A percentile compares a stretch with the other conserved stretches of the same genome.
phyloP scores from a whole-genome alignment of 1,140 invertebrate genomes.

The Thaumetopoea pityocampa region DNA sequence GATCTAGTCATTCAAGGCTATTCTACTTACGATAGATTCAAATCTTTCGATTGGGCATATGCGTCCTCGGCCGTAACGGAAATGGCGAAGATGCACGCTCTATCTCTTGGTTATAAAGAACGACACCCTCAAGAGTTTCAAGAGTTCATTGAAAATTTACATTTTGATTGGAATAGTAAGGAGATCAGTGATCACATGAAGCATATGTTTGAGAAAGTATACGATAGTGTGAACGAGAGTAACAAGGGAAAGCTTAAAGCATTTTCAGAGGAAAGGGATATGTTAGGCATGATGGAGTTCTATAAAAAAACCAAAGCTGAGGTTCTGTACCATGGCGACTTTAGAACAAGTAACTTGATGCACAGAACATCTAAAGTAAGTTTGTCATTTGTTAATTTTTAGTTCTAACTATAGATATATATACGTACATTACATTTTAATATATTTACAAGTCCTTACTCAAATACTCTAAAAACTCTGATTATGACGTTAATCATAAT shows the following conservation, averaged over 20 bases:
- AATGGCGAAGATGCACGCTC: slow-evolving; percentile 28
- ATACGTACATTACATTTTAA: no score
- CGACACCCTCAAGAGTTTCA: slow-evolving; percentile 20
- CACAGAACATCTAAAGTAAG: slow-evolving; percentile 11
- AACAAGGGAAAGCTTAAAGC: slow-evolving; percentile 6
- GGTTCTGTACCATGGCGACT: slow-evolving; percentile 23
- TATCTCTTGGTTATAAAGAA: slow-evolving; percentile 22
- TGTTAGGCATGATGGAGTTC: neutral
- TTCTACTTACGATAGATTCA: slow-evolving; percentile 10
- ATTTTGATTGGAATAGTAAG: neutral
- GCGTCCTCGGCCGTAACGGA: slow-evolving; percentile 14
- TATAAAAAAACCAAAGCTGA: neutral
- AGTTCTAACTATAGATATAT: no score
- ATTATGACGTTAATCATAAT: no score
- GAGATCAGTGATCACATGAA: neutral
- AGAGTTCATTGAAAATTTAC: neutral
- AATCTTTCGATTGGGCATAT: slow-evolving; percentile 21
- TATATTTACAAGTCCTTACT: no score
- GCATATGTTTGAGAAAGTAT: neutral
- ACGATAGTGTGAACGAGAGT: neutral
- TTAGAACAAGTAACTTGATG: slow-evolving; percentile 27
- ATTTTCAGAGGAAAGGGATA: neutral
- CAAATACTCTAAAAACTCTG: no score
- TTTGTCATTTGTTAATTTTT: neutral
- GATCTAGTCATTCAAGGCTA: slow-evolving; percentile 18